phyloP scores from a whole-genome alignment of 2,797 vertebrate genomes.

The Takifugu ocellatus region DNA sequence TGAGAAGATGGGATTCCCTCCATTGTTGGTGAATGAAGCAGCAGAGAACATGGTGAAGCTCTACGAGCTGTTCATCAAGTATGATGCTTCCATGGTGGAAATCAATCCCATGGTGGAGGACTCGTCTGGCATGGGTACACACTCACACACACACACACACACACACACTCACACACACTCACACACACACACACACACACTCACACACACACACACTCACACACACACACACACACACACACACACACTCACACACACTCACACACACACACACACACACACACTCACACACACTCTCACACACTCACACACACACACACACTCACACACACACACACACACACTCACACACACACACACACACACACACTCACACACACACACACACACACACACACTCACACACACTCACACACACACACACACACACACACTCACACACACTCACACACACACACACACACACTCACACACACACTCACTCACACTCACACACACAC shows the following conservation, averaged over 20 bases:
- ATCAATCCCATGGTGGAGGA: slow-evolving; percentile 99
- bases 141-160: no score
- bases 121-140: slow-evolving; percentile 87
- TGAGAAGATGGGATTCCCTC: slow-evolving; percentile 93
- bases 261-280: background rate
- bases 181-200: background rate
- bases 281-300: no score
- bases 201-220: no score
- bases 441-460: no score
- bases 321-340: background rate
- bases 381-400: no score
- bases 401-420: no score
- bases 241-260: background rate
- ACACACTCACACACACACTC: no score
- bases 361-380: no score
- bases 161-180: background rate
- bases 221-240: no score
- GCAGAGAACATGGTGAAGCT: slow-evolving; percentile 95
- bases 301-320: background rate
- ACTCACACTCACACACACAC: no score
- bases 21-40: slow-evolving; percentile 85
- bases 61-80: slow-evolving; percentile 93
- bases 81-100: slow-evolving; percentile 96
- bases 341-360: no score
- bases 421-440: no score